Conservation (phyloP, 1,140 invertebrate genomes). For the Dufourea novaeangliae region DNA sequence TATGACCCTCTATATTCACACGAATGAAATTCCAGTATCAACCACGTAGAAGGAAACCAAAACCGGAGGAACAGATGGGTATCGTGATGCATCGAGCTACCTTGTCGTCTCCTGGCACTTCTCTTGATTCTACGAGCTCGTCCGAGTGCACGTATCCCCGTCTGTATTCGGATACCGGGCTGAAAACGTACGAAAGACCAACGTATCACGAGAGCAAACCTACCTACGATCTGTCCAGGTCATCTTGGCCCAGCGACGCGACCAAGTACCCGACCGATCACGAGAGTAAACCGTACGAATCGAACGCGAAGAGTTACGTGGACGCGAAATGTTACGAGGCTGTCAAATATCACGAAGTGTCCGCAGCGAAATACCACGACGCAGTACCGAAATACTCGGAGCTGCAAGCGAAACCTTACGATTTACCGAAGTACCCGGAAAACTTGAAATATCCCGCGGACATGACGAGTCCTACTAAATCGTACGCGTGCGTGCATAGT, state of each 20-base stretch:
- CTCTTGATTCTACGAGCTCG: constrained; percentile 56
- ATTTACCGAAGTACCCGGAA: constrained; percentile 72
- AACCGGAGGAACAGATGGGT: constrained; percentile 75
- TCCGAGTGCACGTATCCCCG: constrained; percentile 74
- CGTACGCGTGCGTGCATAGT: constrained; percentile 73
- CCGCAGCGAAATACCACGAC: constrained; percentile 50
- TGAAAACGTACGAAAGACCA: constrained; percentile 73
- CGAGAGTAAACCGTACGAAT: constrained; percentile 59
- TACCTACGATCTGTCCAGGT: constrained; percentile 68
- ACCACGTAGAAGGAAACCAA: constrained; percentile 78
- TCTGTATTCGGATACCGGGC: constrained; percentile 63
- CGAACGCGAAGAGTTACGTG: constrained; percentile 63
- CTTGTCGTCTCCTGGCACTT: constrained; percentile 50
- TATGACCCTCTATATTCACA: no score
- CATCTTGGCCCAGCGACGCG: constrained; percentile 56
- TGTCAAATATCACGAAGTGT: constrained; percentile 60
- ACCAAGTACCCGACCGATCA: constrained; percentile 69
- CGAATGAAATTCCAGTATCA: constrained; percentile 78
- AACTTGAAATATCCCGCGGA: constrained; percentile 69
- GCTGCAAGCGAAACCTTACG: constrained; percentile 68
- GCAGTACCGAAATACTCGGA: constrained; percentile 66
- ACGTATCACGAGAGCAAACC: constrained; percentile 67
- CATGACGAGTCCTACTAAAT: constrained; percentile 60
- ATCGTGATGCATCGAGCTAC: constrained; percentile 64
- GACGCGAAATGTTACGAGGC: constrained; percentile 67